Conservation (phyloP, 2,888 invertebrate species). For the Coremacera marginata region DNA sequence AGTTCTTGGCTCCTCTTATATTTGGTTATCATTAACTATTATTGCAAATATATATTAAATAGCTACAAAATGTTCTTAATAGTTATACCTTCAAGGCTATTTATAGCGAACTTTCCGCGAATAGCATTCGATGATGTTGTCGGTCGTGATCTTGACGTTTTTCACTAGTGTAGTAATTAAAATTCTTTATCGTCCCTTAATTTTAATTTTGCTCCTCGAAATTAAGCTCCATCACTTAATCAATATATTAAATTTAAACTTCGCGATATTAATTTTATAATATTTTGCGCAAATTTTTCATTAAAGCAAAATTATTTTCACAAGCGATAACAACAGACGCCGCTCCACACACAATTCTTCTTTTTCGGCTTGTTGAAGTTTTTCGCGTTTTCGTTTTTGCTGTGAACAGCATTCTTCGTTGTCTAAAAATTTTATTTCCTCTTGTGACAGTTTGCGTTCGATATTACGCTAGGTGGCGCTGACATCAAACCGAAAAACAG, state of each 20-base stretch:
- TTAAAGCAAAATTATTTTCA: neutral
- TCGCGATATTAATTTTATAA: neutral
- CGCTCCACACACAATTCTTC: neutral
- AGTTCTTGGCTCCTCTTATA: too few relatives aligned
- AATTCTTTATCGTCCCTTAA: too few relatives aligned
- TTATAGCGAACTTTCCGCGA: too few relatives aligned
- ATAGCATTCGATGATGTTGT: too few relatives aligned
- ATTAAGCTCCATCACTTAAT: too few relatives aligned
- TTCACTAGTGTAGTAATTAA: too few relatives aligned
- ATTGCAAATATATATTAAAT: neutral
- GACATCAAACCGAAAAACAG: too few relatives aligned
- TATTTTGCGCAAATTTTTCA: neutral
- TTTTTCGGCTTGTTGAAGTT: neutral
- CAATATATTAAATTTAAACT: neutral
- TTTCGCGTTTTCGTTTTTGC: neutral
- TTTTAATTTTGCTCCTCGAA: too few relatives aligned
- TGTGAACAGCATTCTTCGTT: neutral
- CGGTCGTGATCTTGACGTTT: too few relatives aligned
- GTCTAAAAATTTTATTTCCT: neutral
- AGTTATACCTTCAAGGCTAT: too few relatives aligned
- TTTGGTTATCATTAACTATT: too few relatives aligned
- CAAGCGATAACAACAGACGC: neutral
- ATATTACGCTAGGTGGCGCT: neutral
- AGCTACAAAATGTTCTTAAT: neutral
- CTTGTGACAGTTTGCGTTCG: neutral